Percentiles rank a stretch among this genome's conserved stretches.
Conservation (phyloP, 2,113 vertebrate genomes). For the Gobius niger region DNA sequence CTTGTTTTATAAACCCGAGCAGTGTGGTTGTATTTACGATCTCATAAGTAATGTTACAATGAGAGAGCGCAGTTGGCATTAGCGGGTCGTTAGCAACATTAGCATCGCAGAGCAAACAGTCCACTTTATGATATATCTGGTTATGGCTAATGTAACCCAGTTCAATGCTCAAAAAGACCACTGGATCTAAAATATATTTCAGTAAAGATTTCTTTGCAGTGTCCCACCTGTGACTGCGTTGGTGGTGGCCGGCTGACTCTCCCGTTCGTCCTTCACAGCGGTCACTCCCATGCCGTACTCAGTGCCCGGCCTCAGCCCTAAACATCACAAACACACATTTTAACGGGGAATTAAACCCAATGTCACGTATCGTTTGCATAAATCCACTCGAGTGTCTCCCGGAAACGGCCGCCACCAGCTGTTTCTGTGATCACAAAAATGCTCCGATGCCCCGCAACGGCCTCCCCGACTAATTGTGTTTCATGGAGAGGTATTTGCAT, state of each 20-base stretch:
- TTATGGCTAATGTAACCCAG: too few relatives aligned
- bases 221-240: constrained; percentile 91
- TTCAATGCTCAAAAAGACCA: too few relatives aligned
- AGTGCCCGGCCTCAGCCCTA: constrained; percentile 90
- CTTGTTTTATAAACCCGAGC: too few relatives aligned
- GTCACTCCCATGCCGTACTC: constrained; percentile 97
- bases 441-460: constrained; percentile 51
- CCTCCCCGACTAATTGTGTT: constrained; percentile 55
- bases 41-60: too few relatives aligned
- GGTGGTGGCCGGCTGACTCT: constrained; percentile 90
- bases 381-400: constrained; percentile 31
- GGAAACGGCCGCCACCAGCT: constrained; percentile 47
- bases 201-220: background rate
- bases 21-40: too few relatives aligned
- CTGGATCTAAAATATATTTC: too few relatives aligned
- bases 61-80: too few relatives aligned
- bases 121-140: too few relatives aligned
- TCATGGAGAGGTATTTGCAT: constrained; percentile 60
- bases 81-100: too few relatives aligned
- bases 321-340: constrained; percentile 19
- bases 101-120: too few relatives aligned
- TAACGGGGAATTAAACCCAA: constrained; percentile 22
- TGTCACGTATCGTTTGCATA: constrained; percentile 35
- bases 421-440: constrained; percentile 56
- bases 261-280: constrained; percentile 87